Percentiles rank a stretch among this genome's conserved stretches.
Conservation (phyloP, 2,888 invertebrate genomes). For the Laspeyria flexula region DNA sequence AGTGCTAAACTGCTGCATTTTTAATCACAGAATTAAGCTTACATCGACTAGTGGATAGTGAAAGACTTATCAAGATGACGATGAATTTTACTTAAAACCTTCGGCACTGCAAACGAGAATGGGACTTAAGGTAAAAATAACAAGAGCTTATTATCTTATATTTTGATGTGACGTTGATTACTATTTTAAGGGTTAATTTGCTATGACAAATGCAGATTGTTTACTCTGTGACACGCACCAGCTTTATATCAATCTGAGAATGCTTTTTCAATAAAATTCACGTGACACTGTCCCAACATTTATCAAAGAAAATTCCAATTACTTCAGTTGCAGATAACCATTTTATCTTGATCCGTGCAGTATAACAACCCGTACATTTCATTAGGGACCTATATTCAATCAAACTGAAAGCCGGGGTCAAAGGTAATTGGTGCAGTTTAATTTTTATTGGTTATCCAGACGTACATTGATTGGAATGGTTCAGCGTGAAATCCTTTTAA, state of each 20-base stretch:
- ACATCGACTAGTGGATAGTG: no score
- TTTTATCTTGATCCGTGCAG: conserved; percentile 14
- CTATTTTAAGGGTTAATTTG: no score
- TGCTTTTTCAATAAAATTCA: not conserved
- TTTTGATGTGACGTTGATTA: no score
- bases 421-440: conserved; percentile 29
- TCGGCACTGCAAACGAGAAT: no score
- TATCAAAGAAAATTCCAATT: conserved; percentile 10
- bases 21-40: no score
- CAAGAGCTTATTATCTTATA: no score
- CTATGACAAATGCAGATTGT: no score
- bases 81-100: no score
- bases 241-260: not conserved
- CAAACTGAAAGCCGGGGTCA: conserved; percentile 30
- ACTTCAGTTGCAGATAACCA: not conserved
- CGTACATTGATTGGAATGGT: conserved; percentile 4
- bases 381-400: conserved; percentile 29
- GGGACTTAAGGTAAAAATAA: no score
- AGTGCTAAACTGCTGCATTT: no score
- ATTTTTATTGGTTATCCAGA: conserved; percentile 33
- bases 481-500: not conserved
- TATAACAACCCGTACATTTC: conserved; percentile 21
- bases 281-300: not conserved
- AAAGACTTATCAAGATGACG: no score
- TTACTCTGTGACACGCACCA: not conserved